Percentiles rank a stretch among this genome's conserved stretches.
phyloP scores from a whole-genome alignment of 1,140 invertebrate genomes.

The Agrilus planipennis region DNA sequence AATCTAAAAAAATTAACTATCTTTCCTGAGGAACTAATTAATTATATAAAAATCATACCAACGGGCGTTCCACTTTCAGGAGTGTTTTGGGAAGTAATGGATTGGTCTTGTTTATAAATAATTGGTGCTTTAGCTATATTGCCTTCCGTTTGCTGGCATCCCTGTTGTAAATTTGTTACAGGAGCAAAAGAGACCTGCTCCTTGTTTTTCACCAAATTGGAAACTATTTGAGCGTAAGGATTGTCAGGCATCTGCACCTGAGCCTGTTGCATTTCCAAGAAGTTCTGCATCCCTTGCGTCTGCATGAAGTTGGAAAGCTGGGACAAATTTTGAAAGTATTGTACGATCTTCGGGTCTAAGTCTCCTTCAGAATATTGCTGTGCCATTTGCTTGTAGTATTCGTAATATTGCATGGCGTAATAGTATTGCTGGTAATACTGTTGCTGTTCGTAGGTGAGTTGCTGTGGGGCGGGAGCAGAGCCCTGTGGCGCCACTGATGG shows the following conservation, averaged over 20 bases:
- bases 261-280: slow-evolving; percentile 24
- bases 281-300: slow-evolving; percentile 24
- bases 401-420: slow-evolving; percentile 28
- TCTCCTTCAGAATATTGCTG: too few species aligned
- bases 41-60: too few species aligned
- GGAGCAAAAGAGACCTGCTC: slow-evolving; percentile 14
- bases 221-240: slow-evolving; percentile 29
- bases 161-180: slow-evolving; percentile 1
- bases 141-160: background rate
- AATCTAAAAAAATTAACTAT: too few species aligned
- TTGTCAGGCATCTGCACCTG: slow-evolving; percentile 18
- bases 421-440: slow-evolving; percentile 30
- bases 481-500: slow-evolving; percentile 5
- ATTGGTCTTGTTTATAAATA: slow-evolving; percentile 10
- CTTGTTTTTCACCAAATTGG: slow-evolving; percentile 15
- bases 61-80: too few species aligned
- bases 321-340: too few species aligned
- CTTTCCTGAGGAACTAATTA: too few species aligned
- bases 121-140: slow-evolving; percentile 14
- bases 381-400: slow-evolving; percentile 30
- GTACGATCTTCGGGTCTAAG: too few species aligned
- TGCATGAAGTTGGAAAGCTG: too few species aligned
- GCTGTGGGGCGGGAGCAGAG: slow-evolving; percentile 3
- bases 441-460: slow-evolving; percentile 24
- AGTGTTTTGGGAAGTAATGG: slow-evolving; percentile 4